Percentiles rank a stretch among this genome's conserved stretches.
Evolutionary conservation across 2,797 vertebrate genomes (phyloP).

Genomic region (Menidia menidia): DNA sequence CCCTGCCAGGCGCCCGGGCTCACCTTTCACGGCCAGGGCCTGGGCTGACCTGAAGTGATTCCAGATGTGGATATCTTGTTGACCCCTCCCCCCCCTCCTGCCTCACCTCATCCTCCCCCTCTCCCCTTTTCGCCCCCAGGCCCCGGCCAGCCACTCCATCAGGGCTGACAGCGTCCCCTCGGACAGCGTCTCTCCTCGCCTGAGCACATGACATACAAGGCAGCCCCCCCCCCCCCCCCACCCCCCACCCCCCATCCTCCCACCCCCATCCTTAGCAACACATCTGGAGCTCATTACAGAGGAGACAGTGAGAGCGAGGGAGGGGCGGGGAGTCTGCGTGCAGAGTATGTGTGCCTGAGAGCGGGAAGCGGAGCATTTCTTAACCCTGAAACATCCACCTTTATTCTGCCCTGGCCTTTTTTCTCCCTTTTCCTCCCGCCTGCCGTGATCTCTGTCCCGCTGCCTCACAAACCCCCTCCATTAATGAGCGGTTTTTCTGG

Average conservation of each 20-base stretch:
- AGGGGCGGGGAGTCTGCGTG: slow-evolving; percentile 74
- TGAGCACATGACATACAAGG: slow-evolving; percentile 79
- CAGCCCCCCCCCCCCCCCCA: slow-evolving; percentile 44
- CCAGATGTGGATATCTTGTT: slow-evolving; percentile 84
- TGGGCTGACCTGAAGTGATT: slow-evolving; percentile 84
- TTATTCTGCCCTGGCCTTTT: slow-evolving; percentile 40
- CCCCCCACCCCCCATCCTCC: slow-evolving; percentile 53
- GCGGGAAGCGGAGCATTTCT: slow-evolving; percentile 52
- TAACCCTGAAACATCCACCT: slow-evolving; percentile 61
- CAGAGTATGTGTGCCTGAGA: slow-evolving; percentile 25
- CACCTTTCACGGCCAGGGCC: slow-evolving; percentile 84
- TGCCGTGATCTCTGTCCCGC: slow-evolving; percentile 49
- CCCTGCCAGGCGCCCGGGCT: slow-evolving; percentile 72
- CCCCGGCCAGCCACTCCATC: slow-evolving; percentile 79
- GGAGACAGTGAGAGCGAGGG: slow-evolving; percentile 83
- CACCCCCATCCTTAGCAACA: slow-evolving; percentile 75
- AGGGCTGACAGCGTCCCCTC: slow-evolving; percentile 84
- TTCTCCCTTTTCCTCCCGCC: slow-evolving; percentile 17
- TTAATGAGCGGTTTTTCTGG: slow-evolving; percentile 74
- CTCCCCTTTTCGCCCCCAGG: slow-evolving; percentile 53
- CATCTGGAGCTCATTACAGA: slow-evolving; percentile 87
- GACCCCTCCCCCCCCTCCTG: slow-evolving; percentile 61
- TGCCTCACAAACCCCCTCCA: slow-evolving; percentile 71
- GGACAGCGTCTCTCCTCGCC: slow-evolving; percentile 80
- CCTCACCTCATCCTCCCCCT: slow-evolving; percentile 3